phyloP scores from a whole-genome alignment of 1,140 invertebrate genomes.

The Harpegnathos saltator region DNA sequence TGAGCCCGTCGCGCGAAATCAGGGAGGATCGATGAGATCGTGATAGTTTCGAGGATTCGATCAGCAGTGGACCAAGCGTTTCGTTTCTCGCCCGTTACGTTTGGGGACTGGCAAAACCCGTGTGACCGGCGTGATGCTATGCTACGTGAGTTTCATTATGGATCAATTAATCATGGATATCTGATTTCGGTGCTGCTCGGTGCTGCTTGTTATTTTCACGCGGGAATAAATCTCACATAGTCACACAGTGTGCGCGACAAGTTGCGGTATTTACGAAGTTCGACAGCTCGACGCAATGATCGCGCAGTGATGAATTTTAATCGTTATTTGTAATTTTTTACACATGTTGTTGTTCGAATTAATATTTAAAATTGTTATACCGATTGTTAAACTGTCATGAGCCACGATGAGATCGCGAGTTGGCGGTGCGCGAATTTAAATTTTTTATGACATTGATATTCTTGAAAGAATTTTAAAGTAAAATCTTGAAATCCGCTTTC shows the following conservation, averaged over 20 bases:
- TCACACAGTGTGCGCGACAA: too few species aligned
- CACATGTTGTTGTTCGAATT: neutral
- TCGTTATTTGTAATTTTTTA: neutral
- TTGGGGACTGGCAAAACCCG: neutral
- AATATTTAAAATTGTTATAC: too few species aligned
- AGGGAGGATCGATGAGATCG: neutral
- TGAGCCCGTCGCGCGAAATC: neutral
- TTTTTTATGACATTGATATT: neutral
- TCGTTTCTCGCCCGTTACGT: neutral
- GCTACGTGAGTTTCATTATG: conserved; percentile 78
- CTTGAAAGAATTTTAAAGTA: neutral
- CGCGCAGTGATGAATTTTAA: neutral
- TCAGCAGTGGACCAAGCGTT: neutral
- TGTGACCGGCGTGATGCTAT: conserved; percentile 73
- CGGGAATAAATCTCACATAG: too few species aligned
- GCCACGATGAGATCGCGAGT: neutral
- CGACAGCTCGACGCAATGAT: neutral
- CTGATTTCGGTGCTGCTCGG: neutral
- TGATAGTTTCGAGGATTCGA: neutral
- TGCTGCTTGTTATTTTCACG: neutral
- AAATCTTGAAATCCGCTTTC: neutral
- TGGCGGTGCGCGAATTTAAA: neutral
- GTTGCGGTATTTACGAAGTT: neutral
- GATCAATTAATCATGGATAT: neutral
- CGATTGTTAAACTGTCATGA: neutral